phyloP scores from a whole-genome alignment of 1,140 invertebrate genomes.

The Halictus rubicundus region DNA sequence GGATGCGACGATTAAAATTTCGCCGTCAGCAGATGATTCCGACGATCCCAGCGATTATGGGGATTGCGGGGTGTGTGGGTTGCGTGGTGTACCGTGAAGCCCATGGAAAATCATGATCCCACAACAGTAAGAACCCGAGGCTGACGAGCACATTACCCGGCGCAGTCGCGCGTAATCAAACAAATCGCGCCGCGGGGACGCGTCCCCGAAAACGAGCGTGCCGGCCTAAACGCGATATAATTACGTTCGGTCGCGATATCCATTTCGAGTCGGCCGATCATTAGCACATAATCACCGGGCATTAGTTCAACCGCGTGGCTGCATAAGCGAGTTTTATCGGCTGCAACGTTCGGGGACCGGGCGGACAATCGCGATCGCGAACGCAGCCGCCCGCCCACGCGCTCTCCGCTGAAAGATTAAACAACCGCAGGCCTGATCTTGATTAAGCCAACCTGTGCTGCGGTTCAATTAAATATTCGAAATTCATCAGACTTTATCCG shows the following conservation, averaged over 20 bases:
- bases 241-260: slow-evolving; percentile 16
- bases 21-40: too few relatives aligned
- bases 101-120: not conserved
- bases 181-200: slow-evolving; percentile 15
- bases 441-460: slow-evolving; percentile 4
- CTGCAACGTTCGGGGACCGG: too few relatives aligned
- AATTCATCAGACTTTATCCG: not conserved
- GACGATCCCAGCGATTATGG: too few relatives aligned
- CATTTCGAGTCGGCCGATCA: slow-evolving; percentile 8
- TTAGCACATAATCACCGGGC: slow-evolving; percentile 25
- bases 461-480: slow-evolving; percentile 15
- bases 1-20: too few relatives aligned
- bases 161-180: not conserved
- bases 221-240: slow-evolving; percentile 27
- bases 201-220: not conserved
- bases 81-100: not conserved
- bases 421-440: not conserved
- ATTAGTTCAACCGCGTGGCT: not conserved
- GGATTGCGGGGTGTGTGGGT: not conserved
- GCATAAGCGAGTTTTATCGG: slow-evolving; percentile 24
- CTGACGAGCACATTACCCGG: slow-evolving; percentile 17
- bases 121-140: not conserved
- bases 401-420: slow-evolving; percentile 10
- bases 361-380: not conserved
- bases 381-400: not conserved